Conservation (phyloP, 2,888 invertebrate species). For the Scelioninae gen. 2 region DNA sequence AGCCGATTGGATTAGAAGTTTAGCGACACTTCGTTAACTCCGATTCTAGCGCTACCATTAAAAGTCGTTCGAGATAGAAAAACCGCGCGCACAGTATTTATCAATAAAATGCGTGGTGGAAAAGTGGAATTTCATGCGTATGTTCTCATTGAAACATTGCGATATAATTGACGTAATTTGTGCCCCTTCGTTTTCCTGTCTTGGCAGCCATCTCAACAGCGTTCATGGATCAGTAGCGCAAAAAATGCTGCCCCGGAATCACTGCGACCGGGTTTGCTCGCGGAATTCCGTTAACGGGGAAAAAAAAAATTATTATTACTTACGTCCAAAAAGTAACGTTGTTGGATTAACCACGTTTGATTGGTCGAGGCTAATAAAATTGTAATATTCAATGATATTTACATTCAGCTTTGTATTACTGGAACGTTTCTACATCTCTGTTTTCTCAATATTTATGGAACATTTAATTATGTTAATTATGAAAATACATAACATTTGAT, state of each 20-base stretch:
- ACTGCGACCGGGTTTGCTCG: not conserved
- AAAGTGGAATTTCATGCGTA: slow-evolving; percentile 47
- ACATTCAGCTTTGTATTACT: no score
- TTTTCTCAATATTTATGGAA: no score
- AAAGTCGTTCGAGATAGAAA: slow-evolving; percentile 16
- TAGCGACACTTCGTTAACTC: slow-evolving; percentile 4
- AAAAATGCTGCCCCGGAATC: slow-evolving; percentile 38
- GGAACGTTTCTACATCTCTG: no score
- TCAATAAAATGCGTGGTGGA: slow-evolving; percentile 23
- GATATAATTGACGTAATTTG: slow-evolving; percentile 52
- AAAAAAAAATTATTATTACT: not conserved
- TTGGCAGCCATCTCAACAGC: slow-evolving; percentile 38
- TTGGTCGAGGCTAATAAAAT: no score
- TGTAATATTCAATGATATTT: no score
- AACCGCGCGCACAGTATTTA: slow-evolving; percentile 6
- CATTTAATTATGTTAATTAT: no score
- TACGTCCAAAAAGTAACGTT: no score
- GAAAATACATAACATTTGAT: no score
- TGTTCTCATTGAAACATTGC: slow-evolving; percentile 38
- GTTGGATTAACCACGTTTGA: not conserved
- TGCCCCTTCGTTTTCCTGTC: slow-evolving; percentile 32
- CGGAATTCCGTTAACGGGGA: slow-evolving; percentile 24
- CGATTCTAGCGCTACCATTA: slow-evolving; percentile 6
- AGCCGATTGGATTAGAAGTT: slow-evolving; percentile 11
- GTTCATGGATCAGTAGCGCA: slow-evolving; percentile 45